Evolutionary conservation across 2,888 invertebrate genomes (phyloP), one percentile per base, ranked within the genome.

Genomic region (Gymnocheta viridis): DNA sequence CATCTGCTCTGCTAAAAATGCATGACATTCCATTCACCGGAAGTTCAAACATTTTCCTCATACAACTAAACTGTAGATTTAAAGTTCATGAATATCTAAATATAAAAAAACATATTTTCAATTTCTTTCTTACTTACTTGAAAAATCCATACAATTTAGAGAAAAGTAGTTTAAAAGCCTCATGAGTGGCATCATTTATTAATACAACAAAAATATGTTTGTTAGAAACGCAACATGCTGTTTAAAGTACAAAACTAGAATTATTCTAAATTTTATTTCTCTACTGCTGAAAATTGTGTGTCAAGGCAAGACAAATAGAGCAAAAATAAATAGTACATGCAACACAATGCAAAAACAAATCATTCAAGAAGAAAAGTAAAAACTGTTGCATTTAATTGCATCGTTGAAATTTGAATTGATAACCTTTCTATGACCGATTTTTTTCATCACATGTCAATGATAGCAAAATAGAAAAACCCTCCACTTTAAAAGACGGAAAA

Each of bases 351-450:
- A 2, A 58, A 14, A 22, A 10, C 27, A 27, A 58, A 64, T n/a
- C 10, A 44, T 19, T 64, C 10, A 19, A 41, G 4, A 24, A 54
- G 9, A 62, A 72, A 79, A 32, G 2, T 22, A 54, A 77, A 32
- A 76, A 69, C 69, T 81, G 74, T 76, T 81, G 81, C 74, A 81
- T 69, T 76, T 44, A 84, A 78, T 77, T 81, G 44, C 81, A 81
- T 84, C 72, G 69, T 78, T 84, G 62, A 69, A 81, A 84, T 81
- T 62, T 69, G 73, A 77, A 81, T 81, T 84, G 84, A 81, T 84
- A 81, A 56, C 62, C 51, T 64, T 69, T 73, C 64, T 77, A 78
- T 84, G 81, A 27, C 56, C 73, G 56, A 81, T 44, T 78, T 81
- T 35, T 77, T 77, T 69, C 51, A 49, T 22, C 70, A 60, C 66